These are phyloP conservation scores for Aegithalos caudatus DNA, from an alignment of 2,113 vertebrate species.

Conservation along the genomic window DNA sequence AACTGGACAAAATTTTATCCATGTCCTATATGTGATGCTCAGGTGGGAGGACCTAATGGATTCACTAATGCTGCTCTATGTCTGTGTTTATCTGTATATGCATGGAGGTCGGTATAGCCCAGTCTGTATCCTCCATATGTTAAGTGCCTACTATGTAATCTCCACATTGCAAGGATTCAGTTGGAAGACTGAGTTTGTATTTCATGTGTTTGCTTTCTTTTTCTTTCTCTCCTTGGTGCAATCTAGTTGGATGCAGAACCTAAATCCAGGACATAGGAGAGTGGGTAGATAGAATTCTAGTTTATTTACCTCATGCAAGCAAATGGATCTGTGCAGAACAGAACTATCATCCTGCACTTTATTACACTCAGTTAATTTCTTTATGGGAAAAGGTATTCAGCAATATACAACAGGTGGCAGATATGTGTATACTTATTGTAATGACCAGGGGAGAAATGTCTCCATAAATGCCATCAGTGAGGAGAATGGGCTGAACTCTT, in stretches of 20 bases:
- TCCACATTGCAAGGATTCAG: background rate
- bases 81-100: background rate
- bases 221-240: background rate
- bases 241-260: background rate
- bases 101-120: background rate
- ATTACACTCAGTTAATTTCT: background rate
- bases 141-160: background rate
- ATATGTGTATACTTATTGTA: background rate
- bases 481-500: background rate
- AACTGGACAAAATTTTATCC: background rate
- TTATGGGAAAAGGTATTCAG: background rate
- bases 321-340: background rate
- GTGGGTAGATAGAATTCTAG: background rate
- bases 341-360: background rate
- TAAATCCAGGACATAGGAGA: background rate
- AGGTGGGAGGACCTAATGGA: background rate
- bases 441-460: background rate
- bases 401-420: background rate
- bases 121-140: background rate
- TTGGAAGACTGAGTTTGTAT: background rate
- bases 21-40: background rate
- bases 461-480: background rate
- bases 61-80: background rate
- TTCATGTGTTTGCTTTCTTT: background rate
- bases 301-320: background rate